phyloP scores from a whole-genome alignment of 1,140 invertebrate genomes.

The Pachypsylla venusta region DNA sequence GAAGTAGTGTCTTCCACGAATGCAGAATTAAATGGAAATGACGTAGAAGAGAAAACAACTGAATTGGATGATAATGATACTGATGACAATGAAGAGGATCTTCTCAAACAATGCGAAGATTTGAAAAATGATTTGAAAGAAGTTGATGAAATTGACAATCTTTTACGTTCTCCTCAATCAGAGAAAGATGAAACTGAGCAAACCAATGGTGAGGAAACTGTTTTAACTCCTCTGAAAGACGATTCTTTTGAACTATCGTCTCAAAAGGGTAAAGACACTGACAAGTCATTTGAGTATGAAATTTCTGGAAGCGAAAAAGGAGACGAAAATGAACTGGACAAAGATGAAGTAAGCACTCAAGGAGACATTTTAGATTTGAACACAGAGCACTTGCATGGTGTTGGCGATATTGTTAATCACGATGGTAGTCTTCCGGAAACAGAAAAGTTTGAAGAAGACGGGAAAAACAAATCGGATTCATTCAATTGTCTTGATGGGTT shows the following conservation, averaged over 20 bases:
- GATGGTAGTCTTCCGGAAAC: background rate
- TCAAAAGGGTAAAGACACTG: background rate
- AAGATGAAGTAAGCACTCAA: conserved; percentile 19
- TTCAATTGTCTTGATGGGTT: conserved; percentile 38
- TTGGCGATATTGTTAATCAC: background rate
- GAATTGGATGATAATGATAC: no score
- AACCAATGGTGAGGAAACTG: background rate
- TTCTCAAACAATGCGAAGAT: no score
- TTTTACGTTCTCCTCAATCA: no score
- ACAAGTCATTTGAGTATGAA: background rate
- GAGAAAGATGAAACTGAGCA: conserved; percentile 23
- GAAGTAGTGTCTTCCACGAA: no score
- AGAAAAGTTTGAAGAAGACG: conserved; percentile 5
- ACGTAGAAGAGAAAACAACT: no score
- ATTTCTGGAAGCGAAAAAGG: conserved; percentile 9
- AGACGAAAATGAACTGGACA: conserved; percentile 12
- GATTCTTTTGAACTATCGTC: conserved; percentile 1
- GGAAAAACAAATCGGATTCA: background rate
- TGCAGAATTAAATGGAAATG: no score
- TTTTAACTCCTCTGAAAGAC: background rate
- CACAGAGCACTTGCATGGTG: conserved; percentile 9
- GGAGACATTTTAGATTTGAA: conserved; percentile 18
- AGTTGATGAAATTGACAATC: no score
- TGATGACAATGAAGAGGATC: no score
- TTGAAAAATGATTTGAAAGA: no score